Conservation (phyloP, 2,797 vertebrate genomes). For the Odontamblyopus rebecca region DNA sequence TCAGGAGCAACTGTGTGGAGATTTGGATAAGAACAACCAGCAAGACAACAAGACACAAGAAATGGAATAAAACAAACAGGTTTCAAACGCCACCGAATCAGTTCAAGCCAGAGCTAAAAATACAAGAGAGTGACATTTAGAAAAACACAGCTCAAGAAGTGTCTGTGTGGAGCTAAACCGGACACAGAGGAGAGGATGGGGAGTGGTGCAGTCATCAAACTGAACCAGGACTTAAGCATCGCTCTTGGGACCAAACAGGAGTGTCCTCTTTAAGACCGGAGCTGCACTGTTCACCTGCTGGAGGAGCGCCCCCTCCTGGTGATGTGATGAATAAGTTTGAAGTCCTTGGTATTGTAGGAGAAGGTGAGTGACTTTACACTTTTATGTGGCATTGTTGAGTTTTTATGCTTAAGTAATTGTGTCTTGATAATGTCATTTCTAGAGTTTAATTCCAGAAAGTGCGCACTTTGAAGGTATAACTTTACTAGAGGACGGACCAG, state of each 20-base stretch:
- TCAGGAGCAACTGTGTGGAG: constrained; percentile 37
- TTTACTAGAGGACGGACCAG: no score
- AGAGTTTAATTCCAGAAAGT: not conserved
- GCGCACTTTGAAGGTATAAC: no score
- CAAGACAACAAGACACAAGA: constrained; percentile 11
- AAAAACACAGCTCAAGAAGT: constrained; percentile 5
- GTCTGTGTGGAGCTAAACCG: constrained; percentile 7
- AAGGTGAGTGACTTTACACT: constrained; percentile 85
- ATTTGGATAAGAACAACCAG: constrained; percentile 28
- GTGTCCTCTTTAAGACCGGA: constrained; percentile 70
- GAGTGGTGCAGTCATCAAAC: constrained; percentile 35
- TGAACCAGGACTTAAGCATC: constrained; percentile 51
- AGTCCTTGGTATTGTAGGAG: constrained; percentile 99
- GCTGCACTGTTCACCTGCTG: constrained; percentile 87
- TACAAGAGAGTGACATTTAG: constrained; percentile 29
- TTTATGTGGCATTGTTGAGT: not conserved
- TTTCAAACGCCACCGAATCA: constrained; percentile 12
- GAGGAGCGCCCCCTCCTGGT: constrained; percentile 94
- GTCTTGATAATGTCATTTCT: not conserved
- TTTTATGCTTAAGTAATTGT: not conserved
- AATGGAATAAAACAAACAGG: constrained; percentile 40
- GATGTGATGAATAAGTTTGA: constrained; percentile 99
- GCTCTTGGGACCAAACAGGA: constrained; percentile 50
- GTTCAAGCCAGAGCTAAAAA: constrained; percentile 26
- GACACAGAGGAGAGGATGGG: constrained; percentile 56